A percentile compares a stretch with the other conserved stretches of the same genome.
phyloP scores from a whole-genome alignment of 2,113 vertebrate genomes.

The Taurulus bubalis region DNA sequence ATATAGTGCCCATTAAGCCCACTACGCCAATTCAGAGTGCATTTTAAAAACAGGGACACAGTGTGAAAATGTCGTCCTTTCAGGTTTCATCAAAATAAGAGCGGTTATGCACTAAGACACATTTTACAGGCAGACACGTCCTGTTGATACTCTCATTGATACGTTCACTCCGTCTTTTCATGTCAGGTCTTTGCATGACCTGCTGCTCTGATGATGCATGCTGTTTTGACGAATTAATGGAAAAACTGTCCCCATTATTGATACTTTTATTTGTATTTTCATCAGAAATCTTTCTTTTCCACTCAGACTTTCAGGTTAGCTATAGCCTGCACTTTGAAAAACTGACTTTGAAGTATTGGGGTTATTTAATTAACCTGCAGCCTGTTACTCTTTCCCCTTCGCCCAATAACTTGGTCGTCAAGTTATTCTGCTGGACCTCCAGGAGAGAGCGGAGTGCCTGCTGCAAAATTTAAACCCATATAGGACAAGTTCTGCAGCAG shows the following conservation, averaged over 20 bases:
- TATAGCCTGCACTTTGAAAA: neutral
- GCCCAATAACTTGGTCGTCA: slow-evolving; percentile 20
- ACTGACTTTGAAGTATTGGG: neutral
- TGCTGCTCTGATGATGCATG: neutral
- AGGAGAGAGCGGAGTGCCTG: slow-evolving; percentile 26
- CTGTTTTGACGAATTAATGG: neutral
- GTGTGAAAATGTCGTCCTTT: slow-evolving; percentile 14
- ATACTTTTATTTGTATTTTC: neutral
- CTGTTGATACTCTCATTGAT: neutral
- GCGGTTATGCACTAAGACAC: slow-evolving; percentile 5
- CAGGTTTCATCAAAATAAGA: slow-evolving; percentile 9
- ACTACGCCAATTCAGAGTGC: slow-evolving; percentile 13
- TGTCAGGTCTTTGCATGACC: neutral
- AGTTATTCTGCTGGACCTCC: slow-evolving; percentile 22
- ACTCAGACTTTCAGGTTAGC: neutral
- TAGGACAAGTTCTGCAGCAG: slow-evolving; percentile 40
- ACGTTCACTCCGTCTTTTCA: neutral
- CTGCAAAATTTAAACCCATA: slow-evolving; percentile 52
- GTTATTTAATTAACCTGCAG: neutral
- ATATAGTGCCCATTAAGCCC: slow-evolving; percentile 5
- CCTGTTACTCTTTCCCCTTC: slow-evolving; percentile 38
- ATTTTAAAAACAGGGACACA: slow-evolving; percentile 2
- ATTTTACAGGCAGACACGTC: neutral
- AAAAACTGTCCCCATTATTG: neutral
- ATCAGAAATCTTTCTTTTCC: neutral